Evolutionary conservation across 2,888 invertebrate genomes (phyloP), one percentile per base, ranked within the genome.

Genomic region (Drosophila aldrichi): DNA sequence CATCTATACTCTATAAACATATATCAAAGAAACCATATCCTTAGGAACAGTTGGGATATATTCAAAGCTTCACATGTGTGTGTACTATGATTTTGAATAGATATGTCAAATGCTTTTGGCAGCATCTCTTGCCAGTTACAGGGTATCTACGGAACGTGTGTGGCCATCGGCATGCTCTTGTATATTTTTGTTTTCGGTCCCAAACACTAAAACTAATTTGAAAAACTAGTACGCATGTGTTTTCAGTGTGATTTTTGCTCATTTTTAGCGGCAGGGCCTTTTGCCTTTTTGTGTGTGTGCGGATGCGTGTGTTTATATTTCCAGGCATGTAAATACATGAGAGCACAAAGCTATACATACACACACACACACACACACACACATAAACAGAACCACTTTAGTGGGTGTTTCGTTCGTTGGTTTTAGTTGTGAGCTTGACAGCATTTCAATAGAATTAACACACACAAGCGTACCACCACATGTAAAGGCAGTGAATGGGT

Each of bases 361-460:
- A 62, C 29, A 44, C 41, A 57, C 57, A 55, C 61, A 38, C 36
- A 55, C 34, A 72, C 51, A 40, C 64, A 46, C 41, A 54, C 29
- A 32, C 43, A 41, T 20, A 65, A 18, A 44, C 43, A 63, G 43
- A 32, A 60, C 61, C 81, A 75, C 83, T 77, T 72, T 70, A 86
- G 60, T 72, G 81, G 73, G 79, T 89, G 89, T 89, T 84, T 70
- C 77, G 77, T 88, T 85, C 77, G 88, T 85, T 88, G 79, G 88
- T 85, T 84, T 84, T 79, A 86, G 88, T 73, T 82, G 74, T 73
- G 65, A 87, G 88, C 91, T 82, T 90, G 84, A 89, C 85, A 82
- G 89, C 81, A 88, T 90, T 90, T 91, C 87, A 90, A 90, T 90
- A 82, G 89, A 89, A 90, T 88, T 89, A 88, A 80, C 77, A 77